Base-by-base conservation (phyloP, 2,888 invertebrate genomes). In the Tetranychus piercei region DNA sequence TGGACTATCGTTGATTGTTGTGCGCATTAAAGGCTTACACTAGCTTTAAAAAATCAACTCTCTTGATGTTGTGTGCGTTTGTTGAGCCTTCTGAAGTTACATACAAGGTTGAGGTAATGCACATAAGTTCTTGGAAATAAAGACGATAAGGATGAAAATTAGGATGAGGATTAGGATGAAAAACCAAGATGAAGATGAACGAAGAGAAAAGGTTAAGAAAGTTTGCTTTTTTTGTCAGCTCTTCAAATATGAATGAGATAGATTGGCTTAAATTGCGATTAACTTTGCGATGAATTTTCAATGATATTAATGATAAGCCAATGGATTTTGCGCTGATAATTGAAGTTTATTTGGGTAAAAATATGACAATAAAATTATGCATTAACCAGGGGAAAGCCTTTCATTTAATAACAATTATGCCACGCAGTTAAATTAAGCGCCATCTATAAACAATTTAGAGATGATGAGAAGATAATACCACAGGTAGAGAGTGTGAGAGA, bases 1-100 rank as follows among this genome's bases (percentile, higher is more conserved):
- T 64, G n/a, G 74, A 72, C 11, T 76, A 75, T 18, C 65, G 72
- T 70, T 76, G 76, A 71, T 75, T 76, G 6, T 75, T 76, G 34
- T 74, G 74, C 22, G 75, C 75, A 34, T 75, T 73, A 34, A 34
- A 34, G 34, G 34, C 34, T 34, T 34, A 34, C 34, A 34, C 5
- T 34, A 34, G 34, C 5, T 34, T 34, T 34, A 34, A 34, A 34
- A 23, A 34, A 34, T 34, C 34, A 34, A 34, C 34, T 34, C 34
- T 34, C 4, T 34, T 34, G 34, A 34, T 34, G 34, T 34, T 34
- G 34, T 34, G 34, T 5, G 34, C 34, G 34, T 34, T 34, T 34
- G 34, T 34, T 34, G 34, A 34, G 34, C 34, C 34, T 34, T 34
- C 5, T 3, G 4, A 34, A 23, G 34, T 34, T 34, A 34, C 34